These are phyloP conservation scores for Chiloscyllium plagiosum DNA, from an alignment of 2,113 vertebrate genomes.

Conservation along the genomic window DNA sequence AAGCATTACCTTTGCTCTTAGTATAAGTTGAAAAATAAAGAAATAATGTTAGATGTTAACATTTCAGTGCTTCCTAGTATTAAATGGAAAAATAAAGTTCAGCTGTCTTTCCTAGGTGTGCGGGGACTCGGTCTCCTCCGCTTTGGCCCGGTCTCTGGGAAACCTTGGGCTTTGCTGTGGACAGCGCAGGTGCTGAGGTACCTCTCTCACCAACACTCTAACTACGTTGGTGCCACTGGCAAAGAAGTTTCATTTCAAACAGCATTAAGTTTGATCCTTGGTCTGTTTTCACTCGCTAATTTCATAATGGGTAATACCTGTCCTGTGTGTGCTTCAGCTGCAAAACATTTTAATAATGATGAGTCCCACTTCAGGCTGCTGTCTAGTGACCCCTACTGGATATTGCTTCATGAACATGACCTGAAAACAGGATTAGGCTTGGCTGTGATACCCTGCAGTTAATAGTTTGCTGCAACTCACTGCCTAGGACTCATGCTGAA, in stretches of 20 bases:
- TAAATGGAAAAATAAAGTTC: no score
- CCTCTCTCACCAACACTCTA: no score
- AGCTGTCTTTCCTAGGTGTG: no score
- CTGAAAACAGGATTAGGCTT: not conserved
- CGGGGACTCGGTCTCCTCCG: no score
- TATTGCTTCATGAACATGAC: not conserved
- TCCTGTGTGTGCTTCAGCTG: not conserved
- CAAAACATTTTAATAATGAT: not conserved
- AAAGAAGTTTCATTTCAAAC: not conserved
- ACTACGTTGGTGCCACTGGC: no score
- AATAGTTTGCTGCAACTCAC: not conserved
- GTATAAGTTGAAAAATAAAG: no score
- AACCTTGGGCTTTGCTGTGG: no score
- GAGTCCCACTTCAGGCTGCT: not conserved
- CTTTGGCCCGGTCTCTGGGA: no score
- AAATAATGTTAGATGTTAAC: no score
- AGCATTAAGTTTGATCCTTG: not conserved
- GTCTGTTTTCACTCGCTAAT: not conserved
- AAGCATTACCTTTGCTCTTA: no score
- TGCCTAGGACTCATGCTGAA: not conserved
- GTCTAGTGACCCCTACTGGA: not conserved
- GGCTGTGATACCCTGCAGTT: not conserved
- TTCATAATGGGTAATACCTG: not conserved
- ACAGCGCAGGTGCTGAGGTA: no score
- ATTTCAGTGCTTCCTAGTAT: no score